Percentiles rank a stretch among this genome's conserved stretches.
Conservation (phyloP, 2,888 invertebrate species). For the Protodeltote pygarga region DNA sequence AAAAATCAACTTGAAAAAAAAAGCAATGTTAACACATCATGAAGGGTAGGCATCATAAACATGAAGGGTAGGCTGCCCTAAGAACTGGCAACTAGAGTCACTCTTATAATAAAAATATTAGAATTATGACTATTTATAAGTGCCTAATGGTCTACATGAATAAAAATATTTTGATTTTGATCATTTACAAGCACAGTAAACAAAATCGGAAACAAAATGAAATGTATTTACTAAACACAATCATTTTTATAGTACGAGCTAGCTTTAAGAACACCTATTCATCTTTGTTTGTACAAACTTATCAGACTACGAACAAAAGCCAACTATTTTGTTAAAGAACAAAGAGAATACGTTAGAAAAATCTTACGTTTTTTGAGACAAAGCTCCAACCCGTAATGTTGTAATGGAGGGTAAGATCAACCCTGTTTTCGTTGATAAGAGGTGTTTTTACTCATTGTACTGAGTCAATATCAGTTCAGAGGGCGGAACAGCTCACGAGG, state of each 20-base stretch:
- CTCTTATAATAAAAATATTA: too few relatives aligned
- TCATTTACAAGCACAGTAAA: slow-evolving; percentile 23
- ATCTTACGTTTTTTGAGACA: slow-evolving; percentile 28
- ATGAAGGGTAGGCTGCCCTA: too few relatives aligned
- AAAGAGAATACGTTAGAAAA: slow-evolving; percentile 51
- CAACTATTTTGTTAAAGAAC: slow-evolving; percentile 43
- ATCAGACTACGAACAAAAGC: slow-evolving; percentile 45
- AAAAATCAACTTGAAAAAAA: too few relatives aligned
- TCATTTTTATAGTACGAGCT: slow-evolving; percentile 45
- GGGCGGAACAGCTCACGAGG: too few relatives aligned
- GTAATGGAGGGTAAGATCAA: slow-evolving; percentile 26
- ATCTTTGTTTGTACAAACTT: slow-evolving; percentile 44
- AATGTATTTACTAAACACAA: slow-evolving; percentile 25
- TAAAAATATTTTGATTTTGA: slow-evolving; percentile 18
- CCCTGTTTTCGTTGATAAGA: slow-evolving; percentile 16
- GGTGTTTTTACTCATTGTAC: background rate
- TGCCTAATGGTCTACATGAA: slow-evolving; percentile 4
- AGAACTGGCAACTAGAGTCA: too few relatives aligned
- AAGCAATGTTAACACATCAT: too few relatives aligned
- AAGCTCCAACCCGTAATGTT: slow-evolving; percentile 25
- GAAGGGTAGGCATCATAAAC: too few relatives aligned
- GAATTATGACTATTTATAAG: too few relatives aligned
- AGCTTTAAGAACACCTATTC: slow-evolving; percentile 30
- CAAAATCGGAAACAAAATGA: slow-evolving; percentile 15
- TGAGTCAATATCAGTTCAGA: too few relatives aligned